Evolutionary conservation across 2,888 invertebrate species (phyloP).

Genomic region (Brenthis daphne): DNA sequence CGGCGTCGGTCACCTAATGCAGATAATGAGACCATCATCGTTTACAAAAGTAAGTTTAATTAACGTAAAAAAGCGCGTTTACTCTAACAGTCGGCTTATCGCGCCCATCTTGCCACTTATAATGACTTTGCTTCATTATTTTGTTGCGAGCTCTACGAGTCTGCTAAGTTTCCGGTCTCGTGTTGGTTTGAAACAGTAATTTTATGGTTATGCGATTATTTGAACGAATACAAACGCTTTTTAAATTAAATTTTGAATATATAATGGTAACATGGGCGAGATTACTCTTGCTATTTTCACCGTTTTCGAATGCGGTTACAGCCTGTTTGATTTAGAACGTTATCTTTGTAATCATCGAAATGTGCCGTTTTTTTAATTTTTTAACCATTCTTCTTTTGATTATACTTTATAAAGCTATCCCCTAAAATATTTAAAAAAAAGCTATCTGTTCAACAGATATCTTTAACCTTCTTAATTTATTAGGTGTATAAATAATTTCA

Average conservation of each 20-base stretch:
- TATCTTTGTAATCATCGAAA: not conserved
- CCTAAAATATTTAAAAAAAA: too few species aligned
- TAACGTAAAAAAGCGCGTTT: constrained; percentile 81
- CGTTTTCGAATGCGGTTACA: constrained; percentile 12
- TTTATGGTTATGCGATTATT: constrained; percentile 36
- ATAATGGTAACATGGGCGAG: constrained; percentile 17
- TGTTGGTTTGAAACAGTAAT: constrained; percentile 58
- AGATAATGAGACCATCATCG: constrained; percentile 73
- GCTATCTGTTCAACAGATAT: too few species aligned
- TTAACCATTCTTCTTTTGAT: too few species aligned
- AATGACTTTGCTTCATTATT: constrained; percentile 80
- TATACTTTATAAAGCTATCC: too few species aligned
- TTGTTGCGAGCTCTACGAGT: constrained; percentile 67
- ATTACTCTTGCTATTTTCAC: constrained; percentile 18
- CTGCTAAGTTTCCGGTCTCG: constrained; percentile 67
- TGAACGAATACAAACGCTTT: constrained; percentile 26
- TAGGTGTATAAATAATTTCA: too few species aligned
- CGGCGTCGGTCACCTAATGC: constrained; percentile 57
- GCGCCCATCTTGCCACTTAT: constrained; percentile 69
- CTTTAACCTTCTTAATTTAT: too few species aligned
- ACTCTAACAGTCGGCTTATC: constrained; percentile 75
- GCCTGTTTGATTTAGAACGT: not conserved
- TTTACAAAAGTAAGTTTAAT: constrained; percentile 80
- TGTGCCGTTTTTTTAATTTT: not conserved
- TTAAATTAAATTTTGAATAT: constrained; percentile 29